Evolutionary conservation across 2,113 vertebrate species (phyloP).

Genomic region (Ursus arctos): DNA sequence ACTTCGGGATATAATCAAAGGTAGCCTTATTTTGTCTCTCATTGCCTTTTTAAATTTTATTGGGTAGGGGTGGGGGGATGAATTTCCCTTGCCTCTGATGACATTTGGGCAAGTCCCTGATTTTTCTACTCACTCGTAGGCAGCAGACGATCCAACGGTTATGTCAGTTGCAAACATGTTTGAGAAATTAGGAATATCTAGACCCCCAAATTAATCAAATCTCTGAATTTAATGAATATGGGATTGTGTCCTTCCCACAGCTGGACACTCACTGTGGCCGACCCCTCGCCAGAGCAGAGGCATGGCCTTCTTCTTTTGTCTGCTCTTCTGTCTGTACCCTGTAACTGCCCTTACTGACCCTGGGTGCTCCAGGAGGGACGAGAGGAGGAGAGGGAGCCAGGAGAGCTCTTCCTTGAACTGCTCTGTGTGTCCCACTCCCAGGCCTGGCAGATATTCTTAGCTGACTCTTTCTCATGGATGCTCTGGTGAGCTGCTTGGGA

Average conservation of each 20-base stretch:
- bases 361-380: not conserved
- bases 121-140: not conserved
- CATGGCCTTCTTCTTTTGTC: not conserved
- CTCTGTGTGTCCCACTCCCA: not conserved
- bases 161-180: not conserved
- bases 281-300: not conserved
- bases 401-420: not conserved
- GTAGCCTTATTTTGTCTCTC: not conserved
- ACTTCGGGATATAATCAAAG: not conserved
- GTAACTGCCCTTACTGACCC: not conserved
- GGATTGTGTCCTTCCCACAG: too few relatives aligned
- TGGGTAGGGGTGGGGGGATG: accelerated
- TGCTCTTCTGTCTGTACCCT: not conserved
- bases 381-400: not conserved
- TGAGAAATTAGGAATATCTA: not conserved
- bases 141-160: not conserved
- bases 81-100: not conserved
- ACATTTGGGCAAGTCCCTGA: not conserved
- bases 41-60: not conserved
- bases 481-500: not conserved
- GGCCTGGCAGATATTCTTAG: not conserved
- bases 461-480: not conserved
- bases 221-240: not conserved
- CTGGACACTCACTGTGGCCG: not conserved
- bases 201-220: not conserved